phyloP scores from a whole-genome alignment of 2,113 vertebrate species.

The Egretta garzetta region DNA sequence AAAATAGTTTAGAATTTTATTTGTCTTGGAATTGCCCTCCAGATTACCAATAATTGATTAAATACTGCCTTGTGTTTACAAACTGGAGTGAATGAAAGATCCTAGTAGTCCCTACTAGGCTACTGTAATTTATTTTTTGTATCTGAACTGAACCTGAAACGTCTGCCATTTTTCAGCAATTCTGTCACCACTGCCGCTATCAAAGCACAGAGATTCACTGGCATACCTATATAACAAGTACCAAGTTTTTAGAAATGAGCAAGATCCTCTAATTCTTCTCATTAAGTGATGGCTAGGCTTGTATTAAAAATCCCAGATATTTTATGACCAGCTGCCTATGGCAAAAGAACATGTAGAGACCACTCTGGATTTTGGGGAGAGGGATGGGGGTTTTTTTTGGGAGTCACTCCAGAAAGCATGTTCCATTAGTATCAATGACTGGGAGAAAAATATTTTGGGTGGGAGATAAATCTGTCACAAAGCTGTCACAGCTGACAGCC shows the following conservation, averaged over 20 bases:
- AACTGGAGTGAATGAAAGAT: background rate
- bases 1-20: background rate
- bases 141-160: background rate
- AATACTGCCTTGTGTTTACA: background rate
- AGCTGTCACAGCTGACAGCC: background rate
- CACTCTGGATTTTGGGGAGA: background rate
- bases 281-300: background rate
- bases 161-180: background rate
- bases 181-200: background rate
- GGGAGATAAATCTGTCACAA: background rate
- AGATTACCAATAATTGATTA: background rate
- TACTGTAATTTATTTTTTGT: background rate
- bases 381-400: rapidly evolving
- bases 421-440: background rate
- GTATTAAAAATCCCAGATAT: background rate
- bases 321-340: background rate
- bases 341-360: background rate
- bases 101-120: background rate
- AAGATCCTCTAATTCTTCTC: background rate
- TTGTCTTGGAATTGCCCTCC: background rate
- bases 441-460: background rate
- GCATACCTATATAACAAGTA: background rate
- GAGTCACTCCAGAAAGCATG: background rate
- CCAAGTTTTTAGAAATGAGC: background rate
- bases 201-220: background rate